Conservation (phyloP, 2,797 vertebrate species). For the Otus scops region DNA sequence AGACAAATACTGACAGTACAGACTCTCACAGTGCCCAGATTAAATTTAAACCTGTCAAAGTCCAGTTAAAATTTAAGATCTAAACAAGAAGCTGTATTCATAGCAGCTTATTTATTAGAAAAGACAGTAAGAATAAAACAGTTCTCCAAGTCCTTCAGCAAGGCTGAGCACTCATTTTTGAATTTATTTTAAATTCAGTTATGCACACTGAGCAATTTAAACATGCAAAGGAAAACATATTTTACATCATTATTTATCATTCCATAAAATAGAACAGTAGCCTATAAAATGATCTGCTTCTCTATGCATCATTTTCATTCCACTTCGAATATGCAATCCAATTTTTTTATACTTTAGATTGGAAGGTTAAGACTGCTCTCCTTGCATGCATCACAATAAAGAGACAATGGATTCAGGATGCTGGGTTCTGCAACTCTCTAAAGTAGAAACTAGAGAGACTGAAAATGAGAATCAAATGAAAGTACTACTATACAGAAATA, state of each 20-base stretch:
- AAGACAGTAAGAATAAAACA: constrained; percentile 7
- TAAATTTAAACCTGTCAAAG: constrained; percentile 21
- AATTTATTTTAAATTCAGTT: constrained; percentile 45
- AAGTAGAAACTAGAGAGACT: background rate
- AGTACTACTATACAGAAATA: background rate
- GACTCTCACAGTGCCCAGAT: background rate
- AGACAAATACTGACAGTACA: background rate
- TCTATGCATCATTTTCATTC: constrained; percentile 30
- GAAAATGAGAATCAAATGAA: background rate
- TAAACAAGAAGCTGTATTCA: constrained; percentile 24
- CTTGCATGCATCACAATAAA: constrained; percentile 1
- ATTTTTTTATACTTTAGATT: constrained; percentile 26
- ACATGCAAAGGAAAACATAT: constrained; percentile 38
- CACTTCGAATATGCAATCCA: background rate
- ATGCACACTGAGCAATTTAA: constrained; percentile 4
- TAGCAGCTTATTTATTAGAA: constrained; percentile 13
- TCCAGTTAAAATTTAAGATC: constrained; percentile 16
- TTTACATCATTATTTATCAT: constrained; percentile 58
- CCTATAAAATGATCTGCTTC: constrained; percentile 36
- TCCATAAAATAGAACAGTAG: constrained; percentile 40
- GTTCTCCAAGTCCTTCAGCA: background rate
- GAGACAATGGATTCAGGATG: background rate
- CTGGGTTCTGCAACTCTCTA: background rate
- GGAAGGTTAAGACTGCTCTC: constrained; percentile 34
- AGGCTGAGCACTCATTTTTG: background rate